A percentile compares a stretch with the other conserved stretches of the same genome.
These are phyloP conservation scores for Hipparchia semele DNA, from an alignment of 2,888 invertebrate genomes.

Conservation along the genomic window DNA sequence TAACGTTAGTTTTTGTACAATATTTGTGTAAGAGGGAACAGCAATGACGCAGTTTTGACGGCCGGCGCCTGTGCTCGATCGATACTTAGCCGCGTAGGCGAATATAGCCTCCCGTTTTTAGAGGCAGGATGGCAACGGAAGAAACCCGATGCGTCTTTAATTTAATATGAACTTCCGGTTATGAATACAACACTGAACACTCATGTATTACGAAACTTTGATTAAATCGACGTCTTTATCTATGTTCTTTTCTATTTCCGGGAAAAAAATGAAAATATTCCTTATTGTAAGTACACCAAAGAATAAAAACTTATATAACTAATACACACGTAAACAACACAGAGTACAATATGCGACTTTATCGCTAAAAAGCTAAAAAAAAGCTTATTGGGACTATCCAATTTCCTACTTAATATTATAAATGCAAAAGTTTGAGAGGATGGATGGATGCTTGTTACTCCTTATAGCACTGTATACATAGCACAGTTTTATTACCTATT, in stretches of 20 bases:
- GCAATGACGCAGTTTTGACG: slow-evolving; percentile 72
- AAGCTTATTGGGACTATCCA: too few relatives aligned
- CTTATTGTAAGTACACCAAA: too few relatives aligned
- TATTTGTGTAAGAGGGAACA: slow-evolving; percentile 51
- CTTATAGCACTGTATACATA: too few relatives aligned
- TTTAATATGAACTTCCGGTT: not conserved
- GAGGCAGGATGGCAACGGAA: slow-evolving; percentile 28
- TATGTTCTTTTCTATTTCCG: not conserved
- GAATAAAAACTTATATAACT: too few relatives aligned
- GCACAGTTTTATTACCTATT: too few relatives aligned
- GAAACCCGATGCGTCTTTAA: slow-evolving; percentile 13
- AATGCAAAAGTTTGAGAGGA: too few relatives aligned
- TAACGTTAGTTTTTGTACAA: not conserved
- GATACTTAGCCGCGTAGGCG: slow-evolving; percentile 70
- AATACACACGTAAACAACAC: too few relatives aligned
- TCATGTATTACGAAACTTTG: slow-evolving; percentile 1
- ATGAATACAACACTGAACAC: not conserved
- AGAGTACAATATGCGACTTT: too few relatives aligned
- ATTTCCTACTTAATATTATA: too few relatives aligned
- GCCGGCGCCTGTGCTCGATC: slow-evolving; percentile 70
- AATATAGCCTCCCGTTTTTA: slow-evolving; percentile 53
- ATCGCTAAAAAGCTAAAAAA: too few relatives aligned
- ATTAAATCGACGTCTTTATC: not conserved
- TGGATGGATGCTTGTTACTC: too few relatives aligned
- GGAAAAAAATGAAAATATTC: too few relatives aligned